Evolutionary conservation across 1,140 invertebrate species (phyloP), one percentile per base, ranked within the genome.

Genomic region (Drosophila santomea): DNA sequence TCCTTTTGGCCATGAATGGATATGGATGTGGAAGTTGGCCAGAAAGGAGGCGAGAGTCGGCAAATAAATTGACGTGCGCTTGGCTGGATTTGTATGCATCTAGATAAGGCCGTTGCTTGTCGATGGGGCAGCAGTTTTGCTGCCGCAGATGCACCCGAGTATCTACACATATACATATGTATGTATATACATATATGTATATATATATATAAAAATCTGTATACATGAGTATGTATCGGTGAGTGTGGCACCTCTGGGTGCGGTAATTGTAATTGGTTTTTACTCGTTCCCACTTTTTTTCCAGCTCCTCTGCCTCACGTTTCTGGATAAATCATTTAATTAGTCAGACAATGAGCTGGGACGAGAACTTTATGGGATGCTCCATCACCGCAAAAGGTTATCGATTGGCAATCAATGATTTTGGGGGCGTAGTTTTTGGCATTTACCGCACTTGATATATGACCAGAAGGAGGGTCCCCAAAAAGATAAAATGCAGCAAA

Each of bases 231-330:
- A 28, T 60, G 44, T 74, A 44, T 68, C 51, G 57, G 43, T 74
- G 68, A 77, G 48, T 85, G 86, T 90, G 86, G 85, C 86, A 90
- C 85, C 85, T 90, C 83, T 90, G 81, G 85, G 85, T 90, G 85
- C 85, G 85, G 85, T 90, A 90, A 85, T 90, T 90, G 85, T 90
- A 90, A 90, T 90, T 90, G 85, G 85, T 90, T 90, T 90, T 63
- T 63, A 32, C 38, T 63, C 38, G 60, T 86, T 80, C 71, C 47
- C 67, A 41, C 62, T 32, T 10, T 43, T 14, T 32, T 64, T 80
- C 74, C 50, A 32, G 47, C 80, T 15, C 41, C 41, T 15, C 41
- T 15, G 43, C 43, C 43, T 89, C 84, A 89, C 84, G 84, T 89
- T 89, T 89, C 85, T 74, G 80, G 73, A 89, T 89, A 89, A 89